Evolutionary conservation across 2,113 vertebrate species (phyloP).

Genomic region (Scophthalmus maximus): DNA sequence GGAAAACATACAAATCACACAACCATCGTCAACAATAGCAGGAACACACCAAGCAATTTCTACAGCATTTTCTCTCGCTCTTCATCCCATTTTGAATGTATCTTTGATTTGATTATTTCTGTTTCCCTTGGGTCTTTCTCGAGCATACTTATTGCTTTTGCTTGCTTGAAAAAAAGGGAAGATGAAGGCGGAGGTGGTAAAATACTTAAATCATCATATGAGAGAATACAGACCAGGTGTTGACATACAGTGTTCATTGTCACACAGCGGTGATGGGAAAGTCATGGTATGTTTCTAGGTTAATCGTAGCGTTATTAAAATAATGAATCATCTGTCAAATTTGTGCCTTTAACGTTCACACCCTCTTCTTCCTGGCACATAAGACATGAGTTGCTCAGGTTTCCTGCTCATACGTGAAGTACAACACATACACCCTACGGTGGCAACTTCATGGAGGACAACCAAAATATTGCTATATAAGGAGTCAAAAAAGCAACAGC

Average conservation of each 20-base stretch:
- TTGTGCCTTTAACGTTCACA: conserved; percentile 15
- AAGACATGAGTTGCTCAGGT: conserved; percentile 9
- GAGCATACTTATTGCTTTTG: conserved; percentile 1
- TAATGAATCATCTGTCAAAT: conserved; percentile 46
- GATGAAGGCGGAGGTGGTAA: conserved; percentile 24
- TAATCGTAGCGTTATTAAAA: background rate
- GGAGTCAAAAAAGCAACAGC: conserved; percentile 64
- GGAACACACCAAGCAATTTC: conserved; percentile 38
- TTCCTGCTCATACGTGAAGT: conserved; percentile 48
- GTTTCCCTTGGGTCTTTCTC: background rate
- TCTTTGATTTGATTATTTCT: background rate
- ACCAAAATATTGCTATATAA: conserved; percentile 71
- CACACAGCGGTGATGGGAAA: conserved; percentile 22
- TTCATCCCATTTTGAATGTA: conserved; percentile 3
- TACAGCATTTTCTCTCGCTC: background rate
- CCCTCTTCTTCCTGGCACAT: conserved; percentile 27
- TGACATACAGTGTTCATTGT: conserved; percentile 22
- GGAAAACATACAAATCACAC: background rate
- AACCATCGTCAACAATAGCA: conserved; percentile 37
- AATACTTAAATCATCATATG: conserved; percentile 26
- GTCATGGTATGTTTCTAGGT: conserved; percentile 13
- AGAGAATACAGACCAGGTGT: background rate
- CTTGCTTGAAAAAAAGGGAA: conserved; percentile 12
- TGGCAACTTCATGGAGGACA: conserved; percentile 27
- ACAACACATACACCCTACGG: too few species aligned